phyloP scores from a whole-genome alignment of 2,113 vertebrate genomes.

The Thalassarche chlororhynchos region DNA sequence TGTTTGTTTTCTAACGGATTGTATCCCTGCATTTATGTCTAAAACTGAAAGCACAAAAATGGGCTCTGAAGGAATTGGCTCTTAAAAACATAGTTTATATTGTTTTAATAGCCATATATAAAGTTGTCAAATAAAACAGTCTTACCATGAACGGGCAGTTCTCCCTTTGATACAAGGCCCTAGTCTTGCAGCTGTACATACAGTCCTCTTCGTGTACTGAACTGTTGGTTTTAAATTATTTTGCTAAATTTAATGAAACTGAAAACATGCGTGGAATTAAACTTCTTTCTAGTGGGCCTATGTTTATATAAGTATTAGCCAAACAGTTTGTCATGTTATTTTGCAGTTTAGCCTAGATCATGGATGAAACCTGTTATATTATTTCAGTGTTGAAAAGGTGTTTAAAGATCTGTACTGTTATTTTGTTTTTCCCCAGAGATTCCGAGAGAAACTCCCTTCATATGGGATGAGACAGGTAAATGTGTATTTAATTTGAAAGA shows the following conservation, averaged over 20 bases:
- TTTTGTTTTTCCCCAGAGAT: constrained; percentile 78
- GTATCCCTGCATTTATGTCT: background rate
- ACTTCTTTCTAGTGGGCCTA: background rate
- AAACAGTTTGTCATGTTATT: background rate
- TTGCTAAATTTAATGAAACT: background rate
- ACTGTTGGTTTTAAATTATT: background rate
- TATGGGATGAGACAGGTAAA: constrained; percentile 89
- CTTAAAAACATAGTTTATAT: background rate
- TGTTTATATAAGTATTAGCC: background rate
- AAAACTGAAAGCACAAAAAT: background rate
- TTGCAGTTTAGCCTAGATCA: background rate
- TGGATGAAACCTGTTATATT: background rate
- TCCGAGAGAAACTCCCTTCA: constrained; percentile 92
- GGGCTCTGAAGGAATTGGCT: background rate
- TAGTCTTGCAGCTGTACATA: accelerated
- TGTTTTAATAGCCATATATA: background rate
- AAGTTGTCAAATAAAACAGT: background rate
- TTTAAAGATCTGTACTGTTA: background rate
- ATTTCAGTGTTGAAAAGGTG: background rate
- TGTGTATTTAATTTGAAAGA: background rate
- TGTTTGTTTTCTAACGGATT: background rate
- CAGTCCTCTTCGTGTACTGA: accelerated
- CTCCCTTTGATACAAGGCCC: background rate
- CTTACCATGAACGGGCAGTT: accelerated
- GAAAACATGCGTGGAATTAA: background rate